A percentile compares a stretch with the other conserved stretches of the same genome.
phyloP scores from a whole-genome alignment of 2,113 vertebrate genomes.

The Acrocephalus kingi region DNA sequence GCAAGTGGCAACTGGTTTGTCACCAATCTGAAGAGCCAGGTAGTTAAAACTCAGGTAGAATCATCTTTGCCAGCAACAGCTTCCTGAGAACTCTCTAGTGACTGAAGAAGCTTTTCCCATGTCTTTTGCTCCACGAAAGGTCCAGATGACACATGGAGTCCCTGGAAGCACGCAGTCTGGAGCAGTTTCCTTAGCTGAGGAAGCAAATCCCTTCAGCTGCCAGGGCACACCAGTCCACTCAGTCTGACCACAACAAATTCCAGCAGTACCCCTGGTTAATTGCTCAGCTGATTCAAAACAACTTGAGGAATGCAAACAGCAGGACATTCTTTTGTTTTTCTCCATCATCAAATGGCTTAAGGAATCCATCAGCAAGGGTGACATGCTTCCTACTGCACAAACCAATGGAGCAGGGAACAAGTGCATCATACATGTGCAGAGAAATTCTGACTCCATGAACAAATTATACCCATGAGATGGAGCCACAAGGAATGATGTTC shows the following conservation, averaged over 20 bases:
- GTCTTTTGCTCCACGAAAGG: background rate
- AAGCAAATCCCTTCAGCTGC: background rate
- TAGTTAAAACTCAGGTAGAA: background rate
- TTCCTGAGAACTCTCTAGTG: background rate
- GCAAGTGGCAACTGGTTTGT: background rate
- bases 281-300: background rate
- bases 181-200: background rate
- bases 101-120: background rate
- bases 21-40: background rate
- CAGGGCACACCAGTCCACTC: background rate
- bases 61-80: background rate
- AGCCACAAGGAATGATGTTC: background rate
- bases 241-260: background rate
- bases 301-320: background rate
- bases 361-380: background rate
- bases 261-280: background rate
- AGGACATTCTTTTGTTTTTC: background rate
- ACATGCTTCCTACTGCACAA: background rate
- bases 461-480: background rate
- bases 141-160: background rate
- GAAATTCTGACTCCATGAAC: background rate
- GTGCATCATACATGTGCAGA: fast-evolving
- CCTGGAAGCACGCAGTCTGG: background rate
- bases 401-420: background rate
- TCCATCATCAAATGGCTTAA: background rate